Base-by-base conservation (phyloP, 2,888 invertebrate genomes). In the Harpalus rubripes region DNA sequence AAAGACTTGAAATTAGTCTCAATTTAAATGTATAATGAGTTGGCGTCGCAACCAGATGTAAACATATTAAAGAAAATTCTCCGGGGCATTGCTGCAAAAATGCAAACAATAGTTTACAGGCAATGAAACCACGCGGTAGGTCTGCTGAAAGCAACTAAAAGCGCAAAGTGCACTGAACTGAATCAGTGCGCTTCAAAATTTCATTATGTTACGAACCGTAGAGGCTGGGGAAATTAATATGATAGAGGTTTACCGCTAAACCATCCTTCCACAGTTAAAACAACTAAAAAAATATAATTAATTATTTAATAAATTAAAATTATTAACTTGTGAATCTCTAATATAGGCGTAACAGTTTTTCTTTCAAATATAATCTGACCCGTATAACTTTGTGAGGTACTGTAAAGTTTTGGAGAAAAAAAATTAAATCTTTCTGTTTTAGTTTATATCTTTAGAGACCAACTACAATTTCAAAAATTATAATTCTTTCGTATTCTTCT, bases 21-120 rank as follows among this genome's bases (percentile, higher is more conserved):
- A 68, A 39, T 68, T 68, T 68, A 68, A 68, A 68, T 68, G 68
- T 68, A 68, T 41, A 68, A 68, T 68, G 68, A 68, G 68, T 32
- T 32, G 26, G 65, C 65, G 32, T 65, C 65, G 12, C 6, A 65
- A 15, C n/a, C 68, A 68, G 68, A 39, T 32, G 68, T 26, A 68
- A 68, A 68, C 68, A 68, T 39, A 68, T 41, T 68, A 68, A 68
- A 68, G 68, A 39, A 15, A 68, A 68, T 68, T 68, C 68, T 68
- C 68, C 32, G 26, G 68, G n/a, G 68, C 12, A n/a, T n/a, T 12
- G n/a, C 32, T 8, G 26, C 26, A 68, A 68, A 68, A 68, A 68
- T 68, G 68, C 68, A 68, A 68, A 68, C 68, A 68, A 68, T 68
- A 15, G 68, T 68, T 39, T 41, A 68, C 39, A 32, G 68, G 39